These are phyloP conservation scores for Barbus barbus DNA, from an alignment of 2,113 vertebrate genomes.

Conservation along the genomic window DNA sequence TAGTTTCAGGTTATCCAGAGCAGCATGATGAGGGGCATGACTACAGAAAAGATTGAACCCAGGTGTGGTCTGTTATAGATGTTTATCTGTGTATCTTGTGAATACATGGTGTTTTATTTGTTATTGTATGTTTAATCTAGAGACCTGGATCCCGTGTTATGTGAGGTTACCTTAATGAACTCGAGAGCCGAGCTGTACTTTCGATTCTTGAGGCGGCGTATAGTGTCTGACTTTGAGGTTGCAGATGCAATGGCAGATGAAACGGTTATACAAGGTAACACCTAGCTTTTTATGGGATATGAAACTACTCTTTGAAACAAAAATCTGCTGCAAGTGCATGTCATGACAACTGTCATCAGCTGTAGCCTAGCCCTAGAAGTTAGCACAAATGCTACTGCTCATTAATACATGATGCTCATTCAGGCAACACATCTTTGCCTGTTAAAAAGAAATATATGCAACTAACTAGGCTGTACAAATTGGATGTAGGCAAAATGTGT, in stretches of 20 bases:
- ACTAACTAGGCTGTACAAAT: not conserved
- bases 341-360: not conserved
- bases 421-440: not conserved
- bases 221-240: conserved; percentile 91
- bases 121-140: conserved; percentile 65
- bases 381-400: not conserved
- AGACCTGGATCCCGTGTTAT: conserved; percentile 90
- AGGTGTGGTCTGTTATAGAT: conserved; percentile 71
- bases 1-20: conserved; percentile 95
- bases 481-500: not conserved
- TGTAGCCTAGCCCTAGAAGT: not conserved
- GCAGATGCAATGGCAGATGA: conserved; percentile 84
- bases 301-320: not conserved
- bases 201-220: conserved; percentile 88
- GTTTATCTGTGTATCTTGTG: not conserved
- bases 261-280: conserved; percentile 87
- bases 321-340: not conserved
- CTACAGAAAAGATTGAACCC: conserved; percentile 89
- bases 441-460: not conserved
- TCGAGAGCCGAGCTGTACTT: conserved; percentile 93
- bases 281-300: not conserved
- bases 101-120: not conserved
- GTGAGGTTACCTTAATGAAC: conserved; percentile 97
- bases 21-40: conserved; percentile 88
- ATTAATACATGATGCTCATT: not conserved